These are phyloP conservation scores for Argyrosomus regius DNA, from an alignment of 2,797 vertebrate genomes.

Conservation along the genomic window DNA sequence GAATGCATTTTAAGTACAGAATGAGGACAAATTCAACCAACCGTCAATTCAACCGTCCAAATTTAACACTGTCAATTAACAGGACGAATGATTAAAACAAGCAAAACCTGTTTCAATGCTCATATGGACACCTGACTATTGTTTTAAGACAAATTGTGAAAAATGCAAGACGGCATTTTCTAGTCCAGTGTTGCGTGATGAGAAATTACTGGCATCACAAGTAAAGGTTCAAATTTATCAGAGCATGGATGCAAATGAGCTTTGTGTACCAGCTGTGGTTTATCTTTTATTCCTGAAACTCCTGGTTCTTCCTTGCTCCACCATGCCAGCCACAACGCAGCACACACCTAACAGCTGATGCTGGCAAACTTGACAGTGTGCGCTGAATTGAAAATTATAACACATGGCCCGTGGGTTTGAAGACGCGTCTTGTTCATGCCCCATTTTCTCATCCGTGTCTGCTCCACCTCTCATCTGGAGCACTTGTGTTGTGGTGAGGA, in stretches of 20 bases:
- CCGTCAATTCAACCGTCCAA: too few species aligned
- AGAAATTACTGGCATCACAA: slow-evolving; percentile 20
- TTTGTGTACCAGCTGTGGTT: slow-evolving; percentile 55
- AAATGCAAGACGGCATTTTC: background rate
- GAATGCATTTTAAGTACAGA: background rate
- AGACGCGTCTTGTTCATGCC: slow-evolving; percentile 65
- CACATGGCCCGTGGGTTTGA: slow-evolving; percentile 68
- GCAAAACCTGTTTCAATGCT: background rate
- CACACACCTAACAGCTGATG: slow-evolving; percentile 72
- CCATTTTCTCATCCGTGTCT: slow-evolving; percentile 66
- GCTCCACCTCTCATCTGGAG: slow-evolving; percentile 72
- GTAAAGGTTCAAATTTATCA: background rate
- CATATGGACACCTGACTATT: background rate
- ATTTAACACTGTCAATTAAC: background rate
- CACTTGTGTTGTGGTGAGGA: slow-evolving; percentile 55
- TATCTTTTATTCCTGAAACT: slow-evolving; percentile 39
- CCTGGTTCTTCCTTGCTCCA: slow-evolving; percentile 22
- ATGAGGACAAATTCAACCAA: too few species aligned
- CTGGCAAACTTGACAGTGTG: slow-evolving; percentile 67
- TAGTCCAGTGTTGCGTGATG: background rate
- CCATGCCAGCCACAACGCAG: slow-evolving; percentile 13
- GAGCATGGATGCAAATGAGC: background rate
- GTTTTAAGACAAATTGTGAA: background rate
- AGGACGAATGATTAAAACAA: background rate
- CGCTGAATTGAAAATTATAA: slow-evolving; percentile 67